These are phyloP conservation scores for Cnemophilus loriae DNA, from an alignment of 2,113 vertebrate species.

Conservation along the genomic window DNA sequence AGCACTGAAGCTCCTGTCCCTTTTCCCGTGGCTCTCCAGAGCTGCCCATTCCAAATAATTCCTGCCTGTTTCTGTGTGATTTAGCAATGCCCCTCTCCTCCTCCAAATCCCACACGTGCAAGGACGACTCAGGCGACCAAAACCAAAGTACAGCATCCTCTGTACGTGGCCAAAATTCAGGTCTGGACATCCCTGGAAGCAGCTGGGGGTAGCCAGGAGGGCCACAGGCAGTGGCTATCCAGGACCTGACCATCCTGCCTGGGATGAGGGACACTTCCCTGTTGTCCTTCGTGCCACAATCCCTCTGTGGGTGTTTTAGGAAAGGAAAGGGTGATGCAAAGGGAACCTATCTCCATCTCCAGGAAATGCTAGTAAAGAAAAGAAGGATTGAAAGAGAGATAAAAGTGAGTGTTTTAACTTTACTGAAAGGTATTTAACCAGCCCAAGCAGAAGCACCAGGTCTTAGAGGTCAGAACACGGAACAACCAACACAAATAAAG, in stretches of 20 bases:
- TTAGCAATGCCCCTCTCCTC: neutral
- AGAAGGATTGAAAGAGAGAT: neutral
- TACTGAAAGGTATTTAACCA: neutral
- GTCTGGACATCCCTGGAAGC: neutral
- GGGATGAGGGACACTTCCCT: neutral
- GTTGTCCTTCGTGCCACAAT: accelerated
- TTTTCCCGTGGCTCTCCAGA: neutral
- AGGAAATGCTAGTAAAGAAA: neutral
- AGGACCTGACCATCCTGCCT: neutral
- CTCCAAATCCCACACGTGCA: accelerated
- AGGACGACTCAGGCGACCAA: neutral
- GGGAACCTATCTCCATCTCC: neutral
- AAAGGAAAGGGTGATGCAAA: neutral
- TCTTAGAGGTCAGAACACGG: neutral
- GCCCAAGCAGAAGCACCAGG: neutral
- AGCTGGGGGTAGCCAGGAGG: neutral
- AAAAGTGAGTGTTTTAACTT: neutral
- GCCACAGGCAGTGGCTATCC: neutral
- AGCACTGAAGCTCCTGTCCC: neutral
- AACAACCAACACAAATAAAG: neutral
- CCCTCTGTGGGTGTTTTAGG: neutral
- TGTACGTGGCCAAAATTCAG: neutral
- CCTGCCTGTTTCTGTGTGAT: neutral
- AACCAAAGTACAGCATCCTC: accelerated
- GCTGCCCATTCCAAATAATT: neutral